These are phyloP conservation scores for Gallinago media DNA, from an alignment of 2,113 vertebrate species.

Conservation along the genomic window DNA sequence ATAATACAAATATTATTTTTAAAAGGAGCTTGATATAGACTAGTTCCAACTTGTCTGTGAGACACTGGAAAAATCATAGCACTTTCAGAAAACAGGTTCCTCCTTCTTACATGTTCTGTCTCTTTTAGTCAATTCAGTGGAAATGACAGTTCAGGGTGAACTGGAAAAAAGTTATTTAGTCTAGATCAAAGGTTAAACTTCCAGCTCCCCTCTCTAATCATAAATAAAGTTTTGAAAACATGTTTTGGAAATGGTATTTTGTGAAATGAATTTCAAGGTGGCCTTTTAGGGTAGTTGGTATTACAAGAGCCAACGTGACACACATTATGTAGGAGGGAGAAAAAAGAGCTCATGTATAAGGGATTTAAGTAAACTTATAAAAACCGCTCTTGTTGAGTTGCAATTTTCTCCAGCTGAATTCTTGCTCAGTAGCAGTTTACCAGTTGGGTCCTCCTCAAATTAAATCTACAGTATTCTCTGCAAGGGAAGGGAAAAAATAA, in stretches of 20 bases:
- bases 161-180: background rate
- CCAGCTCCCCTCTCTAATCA: conserved; percentile 6
- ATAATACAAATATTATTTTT: background rate
- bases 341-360: background rate
- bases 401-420: conserved; percentile 48
- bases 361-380: background rate
- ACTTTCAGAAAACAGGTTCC: background rate
- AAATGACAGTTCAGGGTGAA: background rate
- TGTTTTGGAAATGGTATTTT: conserved; percentile 24
- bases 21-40: background rate
- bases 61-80: background rate
- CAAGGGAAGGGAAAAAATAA: conserved; percentile 5
- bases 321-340: background rate
- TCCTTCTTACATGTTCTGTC: background rate
- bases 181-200: conserved; percentile 48
- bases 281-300: background rate
- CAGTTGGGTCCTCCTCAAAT: background rate
- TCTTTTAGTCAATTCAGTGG: background rate
- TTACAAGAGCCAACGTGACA: background rate
- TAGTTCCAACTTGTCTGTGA: background rate
- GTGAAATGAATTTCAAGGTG: conserved; percentile 30
- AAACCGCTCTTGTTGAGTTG: background rate
- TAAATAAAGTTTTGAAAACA: conserved; percentile 44
- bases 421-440: background rate
- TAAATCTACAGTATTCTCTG: conserved; percentile 28